Evolutionary conservation across 2,113 vertebrate species (phyloP).

Genomic region (Panurus biarmicus): DNA sequence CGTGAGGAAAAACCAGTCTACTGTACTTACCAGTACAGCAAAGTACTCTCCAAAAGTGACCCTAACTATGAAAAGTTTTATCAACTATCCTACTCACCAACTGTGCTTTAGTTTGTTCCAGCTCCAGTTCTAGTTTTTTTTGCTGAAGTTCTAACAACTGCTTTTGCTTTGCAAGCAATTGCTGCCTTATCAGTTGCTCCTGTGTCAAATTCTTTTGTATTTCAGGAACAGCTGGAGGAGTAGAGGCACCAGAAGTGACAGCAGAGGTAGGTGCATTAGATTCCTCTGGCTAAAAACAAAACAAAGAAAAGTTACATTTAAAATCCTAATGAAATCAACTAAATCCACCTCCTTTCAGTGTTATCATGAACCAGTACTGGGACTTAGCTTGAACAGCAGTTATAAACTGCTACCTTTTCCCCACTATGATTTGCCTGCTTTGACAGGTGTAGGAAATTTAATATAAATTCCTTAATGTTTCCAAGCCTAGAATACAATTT

Average conservation of each 20-base stretch:
- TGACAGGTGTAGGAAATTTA: not conserved
- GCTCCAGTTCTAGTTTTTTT: slow-evolving; percentile 97
- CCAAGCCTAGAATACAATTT: not conserved
- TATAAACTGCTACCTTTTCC: not conserved
- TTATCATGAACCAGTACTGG: not conserved
- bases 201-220: slow-evolving; percentile 87
- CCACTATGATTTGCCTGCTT: not conserved
- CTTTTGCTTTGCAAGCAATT: slow-evolving; percentile 96
- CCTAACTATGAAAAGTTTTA: not conserved
- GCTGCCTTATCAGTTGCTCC: slow-evolving; percentile 93
- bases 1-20: not conserved
- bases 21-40: not conserved
- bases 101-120: slow-evolving; percentile 98
- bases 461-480: not conserved
- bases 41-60: not conserved
- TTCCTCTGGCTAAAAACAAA: slow-evolving; percentile 83
- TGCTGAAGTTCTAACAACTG: slow-evolving; percentile 98
- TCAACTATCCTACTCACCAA: slow-evolving; percentile 78
- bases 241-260: slow-evolving; percentile 63
- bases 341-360: not conserved
- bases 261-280: slow-evolving; percentile 70
- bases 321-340: not conserved
- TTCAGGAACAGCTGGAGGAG: slow-evolving; percentile 72
- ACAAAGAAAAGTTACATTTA: slow-evolving; percentile 19
- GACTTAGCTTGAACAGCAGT: not conserved